Evolutionary conservation across 2,797 vertebrate genomes (phyloP).

Genomic region (Microctenopoma steveboyesi): DNA sequence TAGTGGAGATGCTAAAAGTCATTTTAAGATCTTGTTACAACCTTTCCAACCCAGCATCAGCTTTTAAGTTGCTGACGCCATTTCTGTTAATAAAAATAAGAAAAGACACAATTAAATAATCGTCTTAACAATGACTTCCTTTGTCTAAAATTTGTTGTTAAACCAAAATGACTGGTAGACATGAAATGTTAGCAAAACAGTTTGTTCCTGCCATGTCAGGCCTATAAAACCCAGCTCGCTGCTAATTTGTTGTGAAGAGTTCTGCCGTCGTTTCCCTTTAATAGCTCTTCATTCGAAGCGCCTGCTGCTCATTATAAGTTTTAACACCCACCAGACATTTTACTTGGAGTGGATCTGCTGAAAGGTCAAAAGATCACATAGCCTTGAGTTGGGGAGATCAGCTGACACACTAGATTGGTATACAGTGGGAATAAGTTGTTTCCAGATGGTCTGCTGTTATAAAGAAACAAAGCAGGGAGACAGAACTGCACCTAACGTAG

Average conservation of each 20-base stretch:
- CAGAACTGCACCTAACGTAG: too few relatives aligned
- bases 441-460: slow-evolving; percentile 58
- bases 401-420: slow-evolving; percentile 51
- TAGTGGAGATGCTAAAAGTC: slow-evolving; percentile 31
- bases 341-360: slow-evolving; percentile 41
- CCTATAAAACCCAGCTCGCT: slow-evolving; percentile 53
- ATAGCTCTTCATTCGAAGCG: slow-evolving; percentile 33
- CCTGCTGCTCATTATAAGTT: slow-evolving; percentile 52
- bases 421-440: slow-evolving; percentile 35
- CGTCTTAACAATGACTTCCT: slow-evolving; percentile 39
- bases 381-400: slow-evolving; percentile 27
- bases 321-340: slow-evolving; percentile 43
- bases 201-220: slow-evolving; percentile 50
- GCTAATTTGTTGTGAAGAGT: slow-evolving; percentile 32
- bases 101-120: background rate
- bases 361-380: slow-evolving; percentile 45
- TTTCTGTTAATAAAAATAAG: slow-evolving; percentile 1
- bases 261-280: slow-evolving; percentile 58
- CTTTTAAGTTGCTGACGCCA: background rate
- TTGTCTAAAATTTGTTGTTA: slow-evolving; percentile 45
- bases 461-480: slow-evolving; percentile 7
- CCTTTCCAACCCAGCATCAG: background rate
- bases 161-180: slow-evolving; percentile 32
- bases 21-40: slow-evolving; percentile 51
- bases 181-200: slow-evolving; percentile 36